Percentiles rank a stretch among this genome's conserved stretches.
phyloP scores from a whole-genome alignment of 2,888 invertebrate species.

The Noctua comes region DNA sequence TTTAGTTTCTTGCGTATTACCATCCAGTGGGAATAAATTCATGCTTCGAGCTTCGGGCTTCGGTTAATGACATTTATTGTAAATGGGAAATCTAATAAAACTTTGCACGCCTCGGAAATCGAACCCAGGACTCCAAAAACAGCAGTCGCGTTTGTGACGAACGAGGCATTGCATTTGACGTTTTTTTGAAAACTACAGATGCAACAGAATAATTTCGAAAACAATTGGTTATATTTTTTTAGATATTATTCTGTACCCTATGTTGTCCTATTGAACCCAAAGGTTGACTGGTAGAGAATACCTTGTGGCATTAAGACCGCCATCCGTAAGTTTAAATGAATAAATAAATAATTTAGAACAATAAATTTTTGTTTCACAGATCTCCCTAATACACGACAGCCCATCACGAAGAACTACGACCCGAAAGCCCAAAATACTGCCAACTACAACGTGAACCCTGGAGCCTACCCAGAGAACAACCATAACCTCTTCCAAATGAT shows the following conservation, averaged over 20 bases:
- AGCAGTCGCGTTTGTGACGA: neutral
- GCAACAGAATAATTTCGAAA: too few species aligned
- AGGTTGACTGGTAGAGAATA: too few species aligned
- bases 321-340: too few species aligned
- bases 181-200: neutral
- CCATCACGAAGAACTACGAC: slow-evolving; percentile 76
- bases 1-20: neutral
- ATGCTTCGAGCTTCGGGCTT: neutral
- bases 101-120: neutral
- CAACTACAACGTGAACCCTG: slow-evolving; percentile 75
- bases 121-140: neutral
- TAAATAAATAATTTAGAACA: neutral
- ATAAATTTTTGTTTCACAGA: slow-evolving; percentile 67
- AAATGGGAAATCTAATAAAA: neutral
- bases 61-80: neutral
- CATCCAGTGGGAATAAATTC: neutral
- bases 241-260: too few species aligned
- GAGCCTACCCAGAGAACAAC: slow-evolving; percentile 80
- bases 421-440: slow-evolving; percentile 72
- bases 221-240: too few species aligned
- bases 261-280: too few species aligned
- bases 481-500: slow-evolving; percentile 88
- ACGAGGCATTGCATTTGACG: neutral
- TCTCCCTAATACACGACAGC: slow-evolving; percentile 67
- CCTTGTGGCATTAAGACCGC: too few species aligned